A percentile compares a stretch with the other conserved stretches of the same genome.
Conservation (phyloP, 2,797 vertebrate species). For the Pangasius macronema region DNA sequence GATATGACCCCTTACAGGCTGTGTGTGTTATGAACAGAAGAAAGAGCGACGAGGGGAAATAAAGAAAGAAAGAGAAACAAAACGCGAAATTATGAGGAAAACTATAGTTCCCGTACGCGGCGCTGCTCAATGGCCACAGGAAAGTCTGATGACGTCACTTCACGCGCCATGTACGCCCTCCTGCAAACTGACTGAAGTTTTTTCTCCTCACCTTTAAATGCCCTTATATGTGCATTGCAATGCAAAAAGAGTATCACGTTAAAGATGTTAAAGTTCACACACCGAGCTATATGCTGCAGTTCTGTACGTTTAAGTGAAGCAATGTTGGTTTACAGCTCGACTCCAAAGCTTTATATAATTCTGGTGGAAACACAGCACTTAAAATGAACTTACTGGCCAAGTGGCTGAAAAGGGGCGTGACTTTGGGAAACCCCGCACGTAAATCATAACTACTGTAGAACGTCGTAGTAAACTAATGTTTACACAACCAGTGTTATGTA, state of each 20-base stretch:
- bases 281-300: background rate
- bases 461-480: background rate
- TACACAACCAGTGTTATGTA: background rate
- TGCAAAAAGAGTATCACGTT: background rate
- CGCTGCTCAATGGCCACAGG: conserved; percentile 24
- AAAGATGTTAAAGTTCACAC: background rate
- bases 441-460: background rate
- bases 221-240: background rate
- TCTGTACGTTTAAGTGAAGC: background rate
- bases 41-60: background rate
- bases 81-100: conserved; percentile 5
- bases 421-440: no score
- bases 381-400: background rate
- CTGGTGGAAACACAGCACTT: background rate
- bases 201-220: background rate
- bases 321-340: background rate
- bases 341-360: background rate
- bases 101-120: background rate
- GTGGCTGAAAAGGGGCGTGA: background rate
- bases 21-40: background rate
- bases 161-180: conserved; percentile 20
- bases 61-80: background rate
- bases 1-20: background rate
- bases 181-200: background rate
- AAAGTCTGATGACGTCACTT: conserved; percentile 43